A percentile compares a stretch with the other conserved stretches of the same genome.
phyloP scores from a whole-genome alignment of 2,113 vertebrate genomes.

The Speoplatyrhinus poulsoni region DNA sequence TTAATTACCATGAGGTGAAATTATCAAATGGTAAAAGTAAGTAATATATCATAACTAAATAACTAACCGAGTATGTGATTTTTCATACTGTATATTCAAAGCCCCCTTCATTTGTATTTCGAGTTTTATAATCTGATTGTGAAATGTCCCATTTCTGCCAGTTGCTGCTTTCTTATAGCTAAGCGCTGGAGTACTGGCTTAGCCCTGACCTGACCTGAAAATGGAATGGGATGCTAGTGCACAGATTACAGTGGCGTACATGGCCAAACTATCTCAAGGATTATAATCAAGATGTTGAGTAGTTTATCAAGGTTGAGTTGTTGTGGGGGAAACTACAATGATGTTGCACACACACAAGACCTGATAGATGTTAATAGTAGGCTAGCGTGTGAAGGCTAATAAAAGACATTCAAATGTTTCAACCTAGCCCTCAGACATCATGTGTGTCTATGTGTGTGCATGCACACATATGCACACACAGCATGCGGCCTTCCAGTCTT shows the following conservation, averaged over 20 bases:
- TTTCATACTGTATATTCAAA: too few relatives aligned
- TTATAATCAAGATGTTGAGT: constrained; percentile 76
- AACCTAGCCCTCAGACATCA: not conserved
- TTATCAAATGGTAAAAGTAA: too few relatives aligned
- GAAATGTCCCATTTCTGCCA: too few relatives aligned
- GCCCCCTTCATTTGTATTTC: too few relatives aligned
- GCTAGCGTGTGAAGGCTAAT: too few relatives aligned
- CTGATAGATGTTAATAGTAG: not conserved
- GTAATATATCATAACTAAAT: too few relatives aligned
- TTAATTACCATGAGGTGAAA: too few relatives aligned
- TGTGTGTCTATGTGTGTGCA: too few relatives aligned
- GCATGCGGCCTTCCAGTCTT: not conserved
- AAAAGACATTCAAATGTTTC: too few relatives aligned
- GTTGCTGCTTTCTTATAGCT: not conserved
- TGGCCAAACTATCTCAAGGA: constrained; percentile 75
- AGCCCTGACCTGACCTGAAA: constrained; percentile 75
- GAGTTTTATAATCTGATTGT: too few relatives aligned
- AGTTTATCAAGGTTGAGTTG: constrained; percentile 67
- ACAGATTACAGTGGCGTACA: constrained; percentile 76
- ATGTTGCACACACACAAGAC: constrained; percentile 14
- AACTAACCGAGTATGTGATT: too few relatives aligned
- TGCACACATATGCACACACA: not conserved
- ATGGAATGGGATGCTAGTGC: constrained; percentile 64
- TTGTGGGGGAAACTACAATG: constrained; percentile 19
- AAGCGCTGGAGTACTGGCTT: constrained; percentile 59